phyloP scores from a whole-genome alignment of 2,888 invertebrate genomes.

The Brenthis ino region DNA sequence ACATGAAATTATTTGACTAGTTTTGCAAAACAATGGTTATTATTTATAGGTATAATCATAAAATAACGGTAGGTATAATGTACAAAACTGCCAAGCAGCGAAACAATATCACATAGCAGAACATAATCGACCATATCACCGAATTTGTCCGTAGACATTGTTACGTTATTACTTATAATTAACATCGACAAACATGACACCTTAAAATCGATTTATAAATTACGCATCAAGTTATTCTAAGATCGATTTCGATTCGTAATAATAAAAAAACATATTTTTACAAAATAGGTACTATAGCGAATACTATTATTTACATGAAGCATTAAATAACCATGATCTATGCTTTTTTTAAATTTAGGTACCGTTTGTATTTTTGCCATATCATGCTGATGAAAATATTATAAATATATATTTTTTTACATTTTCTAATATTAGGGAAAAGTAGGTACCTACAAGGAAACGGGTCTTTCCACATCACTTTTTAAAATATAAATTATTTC shows the following conservation, averaged over 20 bases:
- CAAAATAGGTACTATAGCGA: conserved; percentile 10
- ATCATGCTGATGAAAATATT: conserved; percentile 5
- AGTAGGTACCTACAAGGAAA: no score
- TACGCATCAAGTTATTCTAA: conserved; percentile 13
- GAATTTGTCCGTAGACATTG: conserved; percentile 11
- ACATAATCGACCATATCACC: conserved; percentile 16
- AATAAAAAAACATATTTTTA: conserved; percentile 25
- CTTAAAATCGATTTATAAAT: conserved; percentile 12
- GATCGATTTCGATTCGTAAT: conserved; percentile 3
- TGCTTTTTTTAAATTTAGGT: conserved; percentile 1
- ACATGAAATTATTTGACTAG: conserved; percentile 26
- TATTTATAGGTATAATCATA: conserved; percentile 28
- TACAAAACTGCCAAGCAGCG: conserved; percentile 49
- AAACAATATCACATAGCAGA: conserved; percentile 40
- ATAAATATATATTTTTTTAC: no score
- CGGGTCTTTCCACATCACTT: no score
- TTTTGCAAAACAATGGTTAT: conserved; percentile 34
- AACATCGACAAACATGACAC: conserved; percentile 9
- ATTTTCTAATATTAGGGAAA: no score
- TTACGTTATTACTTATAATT: conserved; percentile 9
- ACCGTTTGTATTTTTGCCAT: background rate
- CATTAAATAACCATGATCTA: background rate
- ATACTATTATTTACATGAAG: conserved; percentile 15
- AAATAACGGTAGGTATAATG: conserved; percentile 18
- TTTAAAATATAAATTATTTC: no score